Conservation (phyloP, 2,888 invertebrate genomes). For the Drosophila austrosaltans region DNA sequence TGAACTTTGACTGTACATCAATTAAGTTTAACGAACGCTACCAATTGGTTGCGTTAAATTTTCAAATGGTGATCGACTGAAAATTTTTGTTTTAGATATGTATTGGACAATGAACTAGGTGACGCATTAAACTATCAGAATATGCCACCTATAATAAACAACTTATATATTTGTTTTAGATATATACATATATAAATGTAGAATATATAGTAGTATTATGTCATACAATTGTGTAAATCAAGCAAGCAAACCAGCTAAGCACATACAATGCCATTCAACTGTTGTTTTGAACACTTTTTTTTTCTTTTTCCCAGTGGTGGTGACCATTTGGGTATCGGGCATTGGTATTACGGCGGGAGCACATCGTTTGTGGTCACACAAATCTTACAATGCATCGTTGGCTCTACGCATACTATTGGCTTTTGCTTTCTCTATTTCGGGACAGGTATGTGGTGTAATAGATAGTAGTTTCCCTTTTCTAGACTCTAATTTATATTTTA, state of each 20-base stretch:
- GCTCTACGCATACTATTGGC: conserved; percentile 88
- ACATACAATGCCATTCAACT: conserved; percentile 32
- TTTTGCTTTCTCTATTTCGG: conserved; percentile 90
- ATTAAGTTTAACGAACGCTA: conserved; percentile 70
- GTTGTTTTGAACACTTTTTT: conserved; percentile 48
- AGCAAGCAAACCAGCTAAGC: conserved; percentile 43
- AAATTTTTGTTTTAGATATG: conserved; percentile 35
- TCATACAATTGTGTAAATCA: conserved; percentile 56
- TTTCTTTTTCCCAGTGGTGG: conserved; percentile 84
- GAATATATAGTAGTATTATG: conserved; percentile 50
- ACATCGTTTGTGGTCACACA: conserved; percentile 92
- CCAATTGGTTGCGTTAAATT: conserved; percentile 63
- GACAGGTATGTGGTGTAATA: conserved; percentile 87
- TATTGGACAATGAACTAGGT: conserved; percentile 24
- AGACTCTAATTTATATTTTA: background rate
- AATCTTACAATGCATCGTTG: conserved; percentile 89
- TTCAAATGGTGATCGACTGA: conserved; percentile 43
- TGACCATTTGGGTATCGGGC: conserved; percentile 88
- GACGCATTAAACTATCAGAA: conserved; percentile 35
- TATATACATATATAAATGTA: conserved; percentile 17
- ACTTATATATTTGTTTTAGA: conserved; percentile 6
- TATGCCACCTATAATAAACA: background rate
- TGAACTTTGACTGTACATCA: conserved; percentile 67
- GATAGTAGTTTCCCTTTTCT: background rate
- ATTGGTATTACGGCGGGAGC: conserved; percentile 93